Evolutionary conservation across 2,797 vertebrate genomes (phyloP), one percentile per base, ranked within the genome.

Genomic region (Benthosema pterotum): DNA sequence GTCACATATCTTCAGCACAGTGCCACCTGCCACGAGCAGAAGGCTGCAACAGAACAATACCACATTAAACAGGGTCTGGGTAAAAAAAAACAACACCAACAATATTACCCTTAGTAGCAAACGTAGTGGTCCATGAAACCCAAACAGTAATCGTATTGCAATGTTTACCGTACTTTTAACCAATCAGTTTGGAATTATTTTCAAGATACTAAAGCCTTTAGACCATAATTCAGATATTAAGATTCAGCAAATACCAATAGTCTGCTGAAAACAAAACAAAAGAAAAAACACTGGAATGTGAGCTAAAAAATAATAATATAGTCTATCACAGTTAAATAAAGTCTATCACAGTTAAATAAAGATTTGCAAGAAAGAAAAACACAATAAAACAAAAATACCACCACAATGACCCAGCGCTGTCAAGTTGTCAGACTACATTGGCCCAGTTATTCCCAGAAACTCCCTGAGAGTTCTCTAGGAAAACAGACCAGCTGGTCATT

Each of bases 1-100:
- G 89, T 99, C 98, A 84, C 98, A 99, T 87, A 99, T 99, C 92
- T 99, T 99, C 80, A 99, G 89, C 83, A 99, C 96, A 2, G 97
- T 98, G 48, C 98, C 98, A 17, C 96, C 95, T 70, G 95, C 94
- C 79, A 99, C 96, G 50, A 99, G 93, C 66, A 99, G 93, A 74
- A 99, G 92, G 87, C 96, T 99, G 86, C 12, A 71, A 79, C 8
- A 69, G 4, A 0, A 11, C 48, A 53, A 38, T 38, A 9, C 25
- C 50, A 52, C 11, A 6, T 2, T 25, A 52, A 14, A 22, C 50
- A 25, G 18, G 25, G 15, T 38, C 8, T 38, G 32, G 32, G 8
- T 38, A 46, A 13, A 46, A 45, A 5, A n/a, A 46, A 5, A 46
- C n/a, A 13, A 4, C 45, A n/a, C n/a, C n/a, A n/a, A n/a, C n/a